Evolutionary conservation across 2,797 vertebrate species (phyloP), one percentile per base, ranked within the genome.

Genomic region (Pseudochaenichthys georgianus): DNA sequence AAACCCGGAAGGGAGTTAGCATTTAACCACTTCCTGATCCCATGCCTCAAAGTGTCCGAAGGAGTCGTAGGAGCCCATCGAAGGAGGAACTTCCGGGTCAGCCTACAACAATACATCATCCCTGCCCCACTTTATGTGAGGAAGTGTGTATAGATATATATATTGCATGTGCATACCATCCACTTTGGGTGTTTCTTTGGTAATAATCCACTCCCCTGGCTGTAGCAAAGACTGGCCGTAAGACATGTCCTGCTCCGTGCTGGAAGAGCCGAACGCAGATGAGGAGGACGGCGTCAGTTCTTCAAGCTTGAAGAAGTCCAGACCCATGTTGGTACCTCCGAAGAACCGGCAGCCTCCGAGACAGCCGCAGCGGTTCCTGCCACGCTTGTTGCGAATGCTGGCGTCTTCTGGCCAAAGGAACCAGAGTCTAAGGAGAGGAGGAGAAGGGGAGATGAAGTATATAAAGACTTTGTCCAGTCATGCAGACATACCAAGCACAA

Each of bases 341-440:
- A 98, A 99, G 89, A 99, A 99, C n/a, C 96, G 93, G 82, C 98
- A 99, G 70, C 98, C 98, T 38, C 98, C 98, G 0, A 99, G 96
- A 87, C 98, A 99, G 71, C 98, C 98, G 62, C 98, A 99, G 59
- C 96, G 97, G 91, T 97, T 98, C 89, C 94, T 96, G 87, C 94
- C 95, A 70, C 96, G 96, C 88, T 97, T 98, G 86, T 93, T 97
- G 72, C 96, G 96, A 74, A 95, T 78, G 52, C 77, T 58, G 3
- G 90, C 88, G 17, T 98, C 97, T 16, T 99, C 97, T 11, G 97
- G 97, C 98, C 98, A 99, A 78, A 99, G 91, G 93, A 99, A 99
- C 97, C 98, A 99, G 62, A 99, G 92, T 67, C 98, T 99, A 67
- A 34, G 16, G 21, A 61, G 50, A 17, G 9, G 38, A 58, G 3